Base-by-base conservation (phyloP, 2,113 vertebrate genomes). In the Zapus hudsonius region DNA sequence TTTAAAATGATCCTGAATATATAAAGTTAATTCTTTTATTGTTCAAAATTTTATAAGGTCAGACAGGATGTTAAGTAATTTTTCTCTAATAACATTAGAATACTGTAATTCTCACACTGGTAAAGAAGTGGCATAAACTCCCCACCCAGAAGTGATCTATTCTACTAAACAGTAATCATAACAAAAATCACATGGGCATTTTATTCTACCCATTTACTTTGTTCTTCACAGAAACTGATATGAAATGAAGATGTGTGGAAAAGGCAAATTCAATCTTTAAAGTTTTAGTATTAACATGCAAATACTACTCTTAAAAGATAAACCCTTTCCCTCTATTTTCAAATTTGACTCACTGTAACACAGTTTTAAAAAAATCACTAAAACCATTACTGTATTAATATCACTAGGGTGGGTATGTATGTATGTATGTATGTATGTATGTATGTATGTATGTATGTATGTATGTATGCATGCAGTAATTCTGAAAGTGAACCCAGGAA, bases 11-110 rank as follows among this genome's bases (percentile, higher is more conserved):
- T 92, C 92, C 89, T 97, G 83, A 96, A 98, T 96, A 95, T 81
- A 97, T 55, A 95, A 96, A 97, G 93, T 89, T 96, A 38, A 97
- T 84, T 97, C 90, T 95, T 97, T 95, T 81, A 0, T 20, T 97
- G 57, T 96, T 95, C 93, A 96, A 96, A 92, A 78, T 95, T 97
- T 94, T 92, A 88, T 96, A 96, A 95, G 95, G 92, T 95, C 96
- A 96, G 95, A 91, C 87, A 95, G 84, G 85, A 84, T 61, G 87
- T 55, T 88, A 95, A 63, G 75, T 91, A 96, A 80, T 93, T 91
- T 95, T 89, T 59, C 31, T 75, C 61, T 81, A 84, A 75, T 36
- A 84, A 84, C 92, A 94, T 95, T 87, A 95, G 94, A 87, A 92
- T 93, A 97, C 76, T 88, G 23, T 91, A 96, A 87, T 93, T 95